Evolutionary conservation across 2,888 invertebrate species (phyloP), one percentile per base, ranked within the genome.

Genomic region (Phalera bucephala): DNA sequence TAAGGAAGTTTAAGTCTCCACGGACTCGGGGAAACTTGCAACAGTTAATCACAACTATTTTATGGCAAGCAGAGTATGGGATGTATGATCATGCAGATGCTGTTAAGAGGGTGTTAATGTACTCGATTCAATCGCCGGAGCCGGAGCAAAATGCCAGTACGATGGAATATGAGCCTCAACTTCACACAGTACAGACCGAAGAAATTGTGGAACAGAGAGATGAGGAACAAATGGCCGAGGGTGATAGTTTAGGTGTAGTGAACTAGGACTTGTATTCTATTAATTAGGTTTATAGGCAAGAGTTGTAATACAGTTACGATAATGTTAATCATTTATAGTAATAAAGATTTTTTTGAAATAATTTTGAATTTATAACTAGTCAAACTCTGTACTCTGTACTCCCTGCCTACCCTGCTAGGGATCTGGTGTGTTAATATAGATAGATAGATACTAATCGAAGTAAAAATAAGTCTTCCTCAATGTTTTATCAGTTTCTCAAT

Each of bases 1-100:
- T 89, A 9, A 69, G 87, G 11, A 89, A 87, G 45, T 69, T 87
- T 6, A 77, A 72, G 39, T 55, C 66, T 0, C 61, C 75, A 6
- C 64, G 80, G 1, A 80, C 86, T 0, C 52, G 77, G 13, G 81
- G 85, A 0, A 89, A 89, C 41, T 62, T 89, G 2, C 88, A 89
- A 42, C 88, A 89, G 37, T 47, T 89, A 10, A 84, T 89, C 0
- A 82, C 88, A 13, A 89, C 88, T 2, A 77, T 88, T 47, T 44
- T 89, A 11, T 89, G 88, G 88, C 88, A 88, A 47, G 85, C 87
- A 0, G 88, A 89, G 33, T 87, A 85, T 55, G 88, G 88, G 0
- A 41, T 81, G 8, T 89, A 84, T 53, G 84, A 87, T 34, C 73
- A 64, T 54, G 77, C 86, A 4, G 86, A 85, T 0, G 65, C 85